Evolutionary conservation across 2,888 invertebrate genomes (phyloP), one percentile per base, ranked within the genome.

Genomic region (Antheraea yamamai): DNA sequence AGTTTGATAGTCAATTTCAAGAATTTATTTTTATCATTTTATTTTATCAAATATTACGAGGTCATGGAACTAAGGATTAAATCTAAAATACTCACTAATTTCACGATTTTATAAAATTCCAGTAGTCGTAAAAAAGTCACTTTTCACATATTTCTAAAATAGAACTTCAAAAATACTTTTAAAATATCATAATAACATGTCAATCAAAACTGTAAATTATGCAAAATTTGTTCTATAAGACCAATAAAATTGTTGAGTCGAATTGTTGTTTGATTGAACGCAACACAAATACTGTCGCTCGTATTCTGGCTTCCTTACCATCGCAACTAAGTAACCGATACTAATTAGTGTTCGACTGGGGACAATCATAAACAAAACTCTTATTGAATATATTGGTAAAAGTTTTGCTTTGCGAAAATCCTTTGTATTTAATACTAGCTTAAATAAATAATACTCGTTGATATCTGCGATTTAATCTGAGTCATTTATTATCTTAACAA

Each of bases 61-160:
- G 55, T 55, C 20, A 20, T 16, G 20, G 55, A 20, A 20, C 18
- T 20, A 55, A 20, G 3, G 16, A 55, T 55, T 55, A 55, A 55
- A 55, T 55, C 18, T 18, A 14, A 16, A 20, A 61, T 61, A 66
- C 64, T 66, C 30, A 66, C 47, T 78, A 74, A 26, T 79, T 73
- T 73, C 58, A 20, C n/a, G 16, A 2, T 8, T 51, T 8, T 18
- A 18, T 58, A 35, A 30, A 66, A 30, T 30, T 55, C 18, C 20
- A 61, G 10, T 8, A 0, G 1, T 23, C n/a, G n/a, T 23, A 58
- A 20, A 73, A 73, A 12, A 0, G 55, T 30, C 47, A 16, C 30
- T 30, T 30, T 30, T 66, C 30, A 66, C 64, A 30, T 30, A 30
- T 66, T 30, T 30, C 18, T 2, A 30, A 30, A 66, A 26, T 4